phyloP scores from a whole-genome alignment of 2,888 invertebrate genomes.

The Dynastes maya region DNA sequence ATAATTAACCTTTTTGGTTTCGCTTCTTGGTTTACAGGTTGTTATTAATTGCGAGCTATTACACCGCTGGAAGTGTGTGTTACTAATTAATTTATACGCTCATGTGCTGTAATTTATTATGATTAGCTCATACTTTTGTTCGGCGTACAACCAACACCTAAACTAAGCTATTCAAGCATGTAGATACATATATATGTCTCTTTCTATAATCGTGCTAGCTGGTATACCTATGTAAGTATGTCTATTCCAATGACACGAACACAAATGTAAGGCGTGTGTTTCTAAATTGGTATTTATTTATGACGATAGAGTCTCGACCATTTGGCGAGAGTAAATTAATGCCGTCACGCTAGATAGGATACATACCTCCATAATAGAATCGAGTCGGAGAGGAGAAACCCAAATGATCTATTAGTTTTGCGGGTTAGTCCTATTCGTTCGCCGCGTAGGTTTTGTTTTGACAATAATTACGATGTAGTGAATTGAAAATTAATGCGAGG shows the following conservation, averaged over 20 bases:
- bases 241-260: not conserved
- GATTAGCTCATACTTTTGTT: slow-evolving; percentile 35
- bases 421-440: slow-evolving; percentile 4
- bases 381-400: not conserved
- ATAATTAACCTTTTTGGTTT: slow-evolving; percentile 43
- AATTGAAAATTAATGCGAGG: slow-evolving; percentile 12
- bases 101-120: slow-evolving; percentile 40
- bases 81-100: slow-evolving; percentile 40
- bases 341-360: slow-evolving; percentile 7
- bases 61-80: slow-evolving; percentile 28
- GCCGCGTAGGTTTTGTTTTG: slow-evolving; percentile 14
- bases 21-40: slow-evolving; percentile 16
- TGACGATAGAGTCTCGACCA: not conserved
- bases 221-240: slow-evolving; percentile 8
- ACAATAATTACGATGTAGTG: slow-evolving; percentile 4
- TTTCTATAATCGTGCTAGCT: slow-evolving; percentile 9
- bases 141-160: not conserved
- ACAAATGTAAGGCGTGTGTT: not conserved
- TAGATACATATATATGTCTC: not conserved
- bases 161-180: not conserved
- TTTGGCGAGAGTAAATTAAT: slow-evolving; percentile 25
- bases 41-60: slow-evolving; percentile 32
- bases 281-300: slow-evolving; percentile 31
- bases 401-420: slow-evolving; percentile 28
- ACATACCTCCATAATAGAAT: not conserved